Evolutionary conservation across 2,113 vertebrate species (phyloP).

Genomic region (Chauna torquata): DNA sequence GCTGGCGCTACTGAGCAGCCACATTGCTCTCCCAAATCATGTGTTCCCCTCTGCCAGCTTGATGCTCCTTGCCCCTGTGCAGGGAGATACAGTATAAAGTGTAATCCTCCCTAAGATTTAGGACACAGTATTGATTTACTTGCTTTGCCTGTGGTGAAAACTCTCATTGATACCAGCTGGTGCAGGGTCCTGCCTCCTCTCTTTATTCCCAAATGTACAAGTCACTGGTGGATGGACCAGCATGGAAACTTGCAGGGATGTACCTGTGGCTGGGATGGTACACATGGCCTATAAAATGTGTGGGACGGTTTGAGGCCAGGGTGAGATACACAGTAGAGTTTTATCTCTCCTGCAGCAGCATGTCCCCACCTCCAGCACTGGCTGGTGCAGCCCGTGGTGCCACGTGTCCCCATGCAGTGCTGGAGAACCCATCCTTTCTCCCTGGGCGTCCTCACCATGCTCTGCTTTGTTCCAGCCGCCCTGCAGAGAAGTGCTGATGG

Average conservation of each 20-base stretch:
- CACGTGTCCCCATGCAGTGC: no score
- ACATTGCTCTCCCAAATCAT: rapidly evolving
- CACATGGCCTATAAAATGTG: rapidly evolving
- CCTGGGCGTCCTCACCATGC: rapidly evolving
- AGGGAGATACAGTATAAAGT: rapidly evolving
- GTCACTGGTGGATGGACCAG: rapidly evolving
- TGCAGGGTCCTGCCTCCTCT: neutral
- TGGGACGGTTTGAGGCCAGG: rapidly evolving
- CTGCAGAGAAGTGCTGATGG: neutral
- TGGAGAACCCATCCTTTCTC: neutral
- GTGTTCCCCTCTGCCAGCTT: neutral
- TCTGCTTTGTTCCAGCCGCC: rapidly evolving
- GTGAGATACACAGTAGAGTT: neutral
- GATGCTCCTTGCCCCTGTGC: rapidly evolving
- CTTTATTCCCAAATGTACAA: neutral
- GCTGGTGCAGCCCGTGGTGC: no score
- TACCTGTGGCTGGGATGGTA: rapidly evolving
- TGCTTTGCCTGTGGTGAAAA: neutral
- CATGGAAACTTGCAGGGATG: neutral
- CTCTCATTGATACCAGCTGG: neutral
- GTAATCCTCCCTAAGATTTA: rapidly evolving
- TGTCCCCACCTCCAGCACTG: neutral
- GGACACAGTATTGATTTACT: neutral
- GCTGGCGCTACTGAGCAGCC: rapidly evolving
- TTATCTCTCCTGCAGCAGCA: neutral